Evolutionary conservation across 2,888 invertebrate genomes (phyloP).

Genomic region (Neoscelio sp.): DNA sequence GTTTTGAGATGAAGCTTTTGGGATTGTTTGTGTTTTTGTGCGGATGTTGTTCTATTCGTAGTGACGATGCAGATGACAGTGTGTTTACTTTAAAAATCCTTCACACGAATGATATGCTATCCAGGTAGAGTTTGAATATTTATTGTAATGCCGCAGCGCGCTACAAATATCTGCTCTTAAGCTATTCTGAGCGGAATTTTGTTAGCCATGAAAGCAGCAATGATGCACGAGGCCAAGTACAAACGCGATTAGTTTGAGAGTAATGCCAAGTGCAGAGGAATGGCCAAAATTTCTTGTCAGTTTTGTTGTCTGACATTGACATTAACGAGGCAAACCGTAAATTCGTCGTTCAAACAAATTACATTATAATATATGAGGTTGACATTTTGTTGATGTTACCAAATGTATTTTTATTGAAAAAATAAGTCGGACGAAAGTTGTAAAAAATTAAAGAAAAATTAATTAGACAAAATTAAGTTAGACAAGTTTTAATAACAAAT

Average conservation of each 20-base stretch:
- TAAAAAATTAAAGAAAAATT: no score
- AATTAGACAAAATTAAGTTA: no score
- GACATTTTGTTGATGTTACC: no score
- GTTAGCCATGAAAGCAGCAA: slow-evolving; percentile 52
- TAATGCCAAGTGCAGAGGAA: slow-evolving; percentile 57
- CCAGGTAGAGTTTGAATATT: slow-evolving; percentile 59
- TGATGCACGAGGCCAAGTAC: slow-evolving; percentile 60
- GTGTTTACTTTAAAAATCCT: slow-evolving; percentile 43
- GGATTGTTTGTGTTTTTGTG: slow-evolving; percentile 5
- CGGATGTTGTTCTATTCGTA: neutral
- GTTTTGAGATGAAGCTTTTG: slow-evolving; percentile 1
- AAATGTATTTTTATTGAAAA: no score
- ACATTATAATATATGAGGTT: no score
- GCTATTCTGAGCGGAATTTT: slow-evolving; percentile 61
- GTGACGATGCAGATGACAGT: slow-evolving; percentile 11
- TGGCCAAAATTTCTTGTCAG: slow-evolving; percentile 44
- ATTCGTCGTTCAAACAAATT: neutral
- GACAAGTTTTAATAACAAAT: no score
- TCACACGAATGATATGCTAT: slow-evolving; percentile 60
- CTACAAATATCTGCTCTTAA: slow-evolving; percentile 23
- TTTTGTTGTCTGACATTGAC: slow-evolving; percentile 66
- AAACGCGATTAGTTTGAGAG: slow-evolving; percentile 12
- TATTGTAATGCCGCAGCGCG: no score
- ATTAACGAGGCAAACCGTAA: slow-evolving; percentile 25
- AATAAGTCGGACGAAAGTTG: no score